Conservation (phyloP, 2,797 vertebrate genomes). For the Leucoraja ocellata region DNA sequence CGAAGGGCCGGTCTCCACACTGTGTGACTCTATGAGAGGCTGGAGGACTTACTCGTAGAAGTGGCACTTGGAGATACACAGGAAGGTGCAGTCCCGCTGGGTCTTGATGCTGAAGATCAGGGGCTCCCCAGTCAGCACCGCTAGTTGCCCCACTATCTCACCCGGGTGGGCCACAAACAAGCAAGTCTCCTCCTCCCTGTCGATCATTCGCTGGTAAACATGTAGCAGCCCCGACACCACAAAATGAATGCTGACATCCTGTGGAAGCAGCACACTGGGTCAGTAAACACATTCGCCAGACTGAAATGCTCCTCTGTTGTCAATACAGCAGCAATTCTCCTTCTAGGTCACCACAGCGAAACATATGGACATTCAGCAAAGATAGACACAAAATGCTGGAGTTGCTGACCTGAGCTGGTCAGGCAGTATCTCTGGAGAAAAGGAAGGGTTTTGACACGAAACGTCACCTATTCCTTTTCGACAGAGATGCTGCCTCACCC, state of each 20-base stretch:
- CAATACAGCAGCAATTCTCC: background rate
- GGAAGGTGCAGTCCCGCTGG: conserved; percentile 79
- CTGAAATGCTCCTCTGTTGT: background rate
- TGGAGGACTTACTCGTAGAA: conserved; percentile 78
- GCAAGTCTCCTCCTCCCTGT: conserved; percentile 77
- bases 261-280: background rate
- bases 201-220: conserved; percentile 85
- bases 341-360: background rate
- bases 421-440: too few species aligned
- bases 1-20: too few species aligned
- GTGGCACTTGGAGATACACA: conserved; percentile 82
- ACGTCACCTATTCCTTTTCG: too few species aligned
- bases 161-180: conserved; percentile 85
- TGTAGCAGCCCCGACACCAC: conserved; percentile 82
- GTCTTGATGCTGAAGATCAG: conserved; percentile 86
- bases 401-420: too few species aligned
- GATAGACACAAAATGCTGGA: too few species aligned
- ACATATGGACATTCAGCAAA: background rate
- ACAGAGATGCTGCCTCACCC: too few species aligned
- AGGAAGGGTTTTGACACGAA: too few species aligned
- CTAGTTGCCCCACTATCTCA: conserved; percentile 85
- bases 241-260: conserved; percentile 84
- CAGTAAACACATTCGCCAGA: background rate
- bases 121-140: conserved; percentile 85
- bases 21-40: background rate